These are phyloP conservation scores for Fundulus diaphanus DNA, from an alignment of 2,797 vertebrate genomes.

Conservation along the genomic window DNA sequence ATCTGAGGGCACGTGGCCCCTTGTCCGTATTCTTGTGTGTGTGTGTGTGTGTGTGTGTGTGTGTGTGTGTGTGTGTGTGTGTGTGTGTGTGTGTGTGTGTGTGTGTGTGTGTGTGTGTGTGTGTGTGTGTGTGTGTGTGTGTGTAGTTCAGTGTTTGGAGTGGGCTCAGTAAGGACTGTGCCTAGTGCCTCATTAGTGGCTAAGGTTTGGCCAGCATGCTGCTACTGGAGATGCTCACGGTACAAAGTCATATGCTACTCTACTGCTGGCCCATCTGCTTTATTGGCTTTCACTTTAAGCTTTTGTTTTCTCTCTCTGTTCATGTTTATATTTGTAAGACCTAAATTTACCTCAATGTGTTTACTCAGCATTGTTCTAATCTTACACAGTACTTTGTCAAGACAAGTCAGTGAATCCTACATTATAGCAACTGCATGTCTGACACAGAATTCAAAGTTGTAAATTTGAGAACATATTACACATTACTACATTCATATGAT, in stretches of 20 bases:
- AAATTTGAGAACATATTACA: too few species aligned
- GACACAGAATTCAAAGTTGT: neutral
- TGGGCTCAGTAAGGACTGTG: constrained; percentile 65
- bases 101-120: neutral
- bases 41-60: constrained; percentile 56
- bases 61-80: constrained; percentile 27
- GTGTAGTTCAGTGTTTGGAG: constrained; percentile 62
- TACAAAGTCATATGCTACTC: constrained; percentile 75
- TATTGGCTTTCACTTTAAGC: constrained; percentile 54
- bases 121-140: constrained; percentile 26
- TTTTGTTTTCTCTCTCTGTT: constrained; percentile 26
- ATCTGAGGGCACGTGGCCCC: constrained; percentile 11
- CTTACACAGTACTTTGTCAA: neutral
- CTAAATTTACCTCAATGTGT: constrained; percentile 1
- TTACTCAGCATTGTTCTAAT: neutral
- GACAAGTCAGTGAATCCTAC: neutral
- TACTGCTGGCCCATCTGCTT: constrained; percentile 74
- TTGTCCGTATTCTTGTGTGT: constrained; percentile 32
- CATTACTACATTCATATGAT: too few species aligned
- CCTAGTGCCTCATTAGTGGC: constrained; percentile 76
- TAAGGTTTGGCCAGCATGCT: constrained; percentile 61
- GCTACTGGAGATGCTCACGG: constrained; percentile 65
- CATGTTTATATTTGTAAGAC: constrained; percentile 16
- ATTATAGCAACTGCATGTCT: neutral
- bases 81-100: neutral